Evolutionary conservation across 2,113 vertebrate genomes (phyloP).

Genomic region (Cyanistes caeruleus): DNA sequence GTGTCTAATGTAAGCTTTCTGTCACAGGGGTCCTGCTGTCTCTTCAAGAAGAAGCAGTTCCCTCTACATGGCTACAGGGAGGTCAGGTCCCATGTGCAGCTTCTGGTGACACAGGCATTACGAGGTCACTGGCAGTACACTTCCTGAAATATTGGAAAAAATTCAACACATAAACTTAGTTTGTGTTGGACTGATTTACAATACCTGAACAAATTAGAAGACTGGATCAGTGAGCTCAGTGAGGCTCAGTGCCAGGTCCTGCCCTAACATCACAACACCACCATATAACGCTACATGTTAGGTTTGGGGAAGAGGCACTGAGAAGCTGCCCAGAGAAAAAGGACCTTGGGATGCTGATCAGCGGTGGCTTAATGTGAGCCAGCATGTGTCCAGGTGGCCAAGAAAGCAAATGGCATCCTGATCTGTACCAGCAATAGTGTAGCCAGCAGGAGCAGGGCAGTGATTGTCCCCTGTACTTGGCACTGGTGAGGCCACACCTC

Average conservation of each 20-base stretch:
- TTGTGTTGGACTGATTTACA: background rate
- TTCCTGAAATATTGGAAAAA: background rate
- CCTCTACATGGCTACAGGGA: background rate
- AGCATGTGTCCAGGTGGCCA: background rate
- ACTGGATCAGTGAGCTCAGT: background rate
- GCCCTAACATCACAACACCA: background rate
- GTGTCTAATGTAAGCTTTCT: background rate
- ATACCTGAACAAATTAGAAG: background rate
- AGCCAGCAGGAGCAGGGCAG: background rate
- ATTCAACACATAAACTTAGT: background rate
- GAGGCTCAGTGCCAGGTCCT: background rate
- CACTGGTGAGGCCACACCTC: background rate
- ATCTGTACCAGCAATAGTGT: accelerated
- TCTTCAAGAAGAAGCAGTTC: background rate
- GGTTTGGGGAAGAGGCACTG: accelerated
- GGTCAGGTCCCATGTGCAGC: accelerated
- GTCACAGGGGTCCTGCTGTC: background rate
- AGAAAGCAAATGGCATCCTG: background rate
- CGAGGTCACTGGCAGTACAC: accelerated
- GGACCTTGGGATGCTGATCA: background rate
- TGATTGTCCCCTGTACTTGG: accelerated
- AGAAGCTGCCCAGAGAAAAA: background rate
- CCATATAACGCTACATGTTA: background rate
- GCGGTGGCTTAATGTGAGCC: background rate
- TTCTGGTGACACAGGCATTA: background rate